Conservation (phyloP, 2,797 vertebrate species). For the Bradypodion ventrale region DNA sequence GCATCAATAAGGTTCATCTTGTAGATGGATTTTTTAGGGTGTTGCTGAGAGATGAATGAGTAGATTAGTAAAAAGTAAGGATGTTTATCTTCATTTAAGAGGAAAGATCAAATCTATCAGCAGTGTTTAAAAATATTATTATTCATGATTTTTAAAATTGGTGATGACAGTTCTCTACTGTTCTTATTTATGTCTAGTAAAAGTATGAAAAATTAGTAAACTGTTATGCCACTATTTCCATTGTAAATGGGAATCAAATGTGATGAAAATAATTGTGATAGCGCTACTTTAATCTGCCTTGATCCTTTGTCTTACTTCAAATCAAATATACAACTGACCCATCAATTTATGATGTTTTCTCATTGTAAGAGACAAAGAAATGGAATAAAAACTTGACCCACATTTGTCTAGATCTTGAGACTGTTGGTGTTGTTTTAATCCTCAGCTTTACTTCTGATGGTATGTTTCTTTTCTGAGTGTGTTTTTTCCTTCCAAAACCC, state of each 20-base stretch:
- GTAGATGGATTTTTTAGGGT: not conserved
- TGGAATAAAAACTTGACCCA: not conserved
- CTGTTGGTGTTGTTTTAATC: not conserved
- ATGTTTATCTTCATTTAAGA: not conserved
- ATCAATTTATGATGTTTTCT: not conserved
- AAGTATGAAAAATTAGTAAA: not conserved
- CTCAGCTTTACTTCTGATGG: too few species aligned
- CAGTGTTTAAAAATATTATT: not conserved
- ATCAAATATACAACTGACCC: not conserved
- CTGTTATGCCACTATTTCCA: not conserved
- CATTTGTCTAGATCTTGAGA: not conserved
- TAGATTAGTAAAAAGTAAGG: not conserved
- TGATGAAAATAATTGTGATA: not conserved
- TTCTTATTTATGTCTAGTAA: not conserved
- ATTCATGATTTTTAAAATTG: not conserved
- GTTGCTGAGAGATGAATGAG: not conserved
- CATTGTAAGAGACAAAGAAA: constrained; percentile 11
- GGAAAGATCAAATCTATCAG: not conserved
- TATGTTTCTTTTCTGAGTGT: not conserved
- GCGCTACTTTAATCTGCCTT: not conserved
- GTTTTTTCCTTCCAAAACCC: too few species aligned
- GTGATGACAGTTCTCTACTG: not conserved
- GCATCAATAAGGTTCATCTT: not conserved
- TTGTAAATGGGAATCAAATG: not conserved
- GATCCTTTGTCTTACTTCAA: not conserved